Percentiles rank a stretch among this genome's conserved stretches.
phyloP scores from a whole-genome alignment of 2,113 vertebrate species.

The Colaptes auratus region DNA sequence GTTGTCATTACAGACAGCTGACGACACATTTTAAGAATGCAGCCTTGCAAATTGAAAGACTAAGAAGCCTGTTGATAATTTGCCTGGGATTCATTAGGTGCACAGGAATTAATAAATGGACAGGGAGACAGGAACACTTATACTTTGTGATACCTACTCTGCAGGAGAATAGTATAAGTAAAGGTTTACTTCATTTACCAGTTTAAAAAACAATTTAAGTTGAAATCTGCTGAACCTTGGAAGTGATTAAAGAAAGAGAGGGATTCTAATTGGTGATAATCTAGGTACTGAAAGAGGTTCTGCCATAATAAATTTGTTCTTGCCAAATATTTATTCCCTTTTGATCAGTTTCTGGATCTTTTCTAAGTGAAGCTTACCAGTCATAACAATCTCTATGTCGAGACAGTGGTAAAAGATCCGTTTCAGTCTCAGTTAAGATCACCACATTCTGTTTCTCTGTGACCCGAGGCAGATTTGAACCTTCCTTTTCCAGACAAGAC shows the following conservation, averaged over 20 bases:
- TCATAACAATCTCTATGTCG: constrained; percentile 38
- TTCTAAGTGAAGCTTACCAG: constrained; percentile 22
- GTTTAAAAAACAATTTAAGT: background rate
- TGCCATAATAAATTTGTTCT: background rate
- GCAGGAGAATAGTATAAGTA: background rate
- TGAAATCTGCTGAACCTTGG: background rate
- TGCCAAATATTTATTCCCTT: constrained; percentile 24
- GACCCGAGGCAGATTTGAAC: constrained; percentile 53
- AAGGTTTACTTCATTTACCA: background rate
- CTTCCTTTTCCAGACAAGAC: constrained; percentile 50
- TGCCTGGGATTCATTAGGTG: background rate
- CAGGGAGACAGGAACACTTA: background rate
- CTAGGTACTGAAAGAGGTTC: background rate
- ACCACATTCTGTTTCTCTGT: constrained; percentile 47
- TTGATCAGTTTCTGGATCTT: constrained; percentile 44
- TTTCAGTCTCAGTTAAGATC: constrained; percentile 63
- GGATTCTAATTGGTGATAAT: background rate
- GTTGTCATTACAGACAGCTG: constrained; percentile 13
- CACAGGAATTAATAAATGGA: background rate
- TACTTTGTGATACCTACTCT: background rate
- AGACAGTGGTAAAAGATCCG: constrained; percentile 62
- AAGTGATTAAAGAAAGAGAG: background rate
- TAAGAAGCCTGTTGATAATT: background rate
- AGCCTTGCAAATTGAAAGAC: background rate
- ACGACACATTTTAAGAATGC: background rate